Conservation (phyloP, 2,888 invertebrate species). For the Lycocerus yunnanus region DNA sequence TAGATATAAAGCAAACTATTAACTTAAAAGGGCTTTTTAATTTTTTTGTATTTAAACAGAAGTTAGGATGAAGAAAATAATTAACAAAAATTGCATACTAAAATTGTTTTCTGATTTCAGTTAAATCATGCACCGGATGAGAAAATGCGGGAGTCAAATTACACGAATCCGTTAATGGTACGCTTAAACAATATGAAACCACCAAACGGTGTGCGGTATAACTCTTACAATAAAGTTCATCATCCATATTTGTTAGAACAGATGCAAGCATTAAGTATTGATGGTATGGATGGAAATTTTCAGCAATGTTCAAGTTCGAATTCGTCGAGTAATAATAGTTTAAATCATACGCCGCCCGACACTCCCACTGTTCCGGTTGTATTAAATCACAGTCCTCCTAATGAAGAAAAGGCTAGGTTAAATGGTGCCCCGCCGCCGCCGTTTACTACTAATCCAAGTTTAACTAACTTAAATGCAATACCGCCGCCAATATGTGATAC, state of each 20-base stretch:
- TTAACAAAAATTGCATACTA: too few species aligned
- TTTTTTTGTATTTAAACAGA: too few species aligned
- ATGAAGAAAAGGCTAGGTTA: conserved; percentile 40
- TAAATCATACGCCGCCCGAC: conserved; percentile 62
- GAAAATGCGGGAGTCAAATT: conserved; percentile 60
- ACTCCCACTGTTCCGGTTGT: conserved; percentile 58
- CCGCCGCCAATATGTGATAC: conserved; percentile 44
- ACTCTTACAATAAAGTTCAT: conserved; percentile 26
- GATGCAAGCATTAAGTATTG: conserved; percentile 57
- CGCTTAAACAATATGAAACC: conserved; percentile 36
- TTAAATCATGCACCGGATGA: conserved; percentile 68
- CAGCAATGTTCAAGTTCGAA: conserved; percentile 60
- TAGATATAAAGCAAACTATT: too few species aligned
- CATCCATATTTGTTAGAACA: conserved; percentile 55
- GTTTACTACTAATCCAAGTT: conserved; percentile 34
- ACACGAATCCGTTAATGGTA: conserved; percentile 36
- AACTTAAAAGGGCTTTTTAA: too few species aligned
- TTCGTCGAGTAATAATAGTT: conserved; percentile 59
- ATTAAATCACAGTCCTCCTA: conserved; percentile 43
- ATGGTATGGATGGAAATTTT: conserved; percentile 53
- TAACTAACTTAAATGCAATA: conserved; percentile 12
- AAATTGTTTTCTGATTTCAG: conserved; percentile 50
- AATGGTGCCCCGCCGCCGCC: conserved; percentile 44
- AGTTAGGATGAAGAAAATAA: too few species aligned
- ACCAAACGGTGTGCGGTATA: conserved; percentile 49